Conservation (phyloP, 2,888 invertebrate species). For the Pemphredon lugubris region DNA sequence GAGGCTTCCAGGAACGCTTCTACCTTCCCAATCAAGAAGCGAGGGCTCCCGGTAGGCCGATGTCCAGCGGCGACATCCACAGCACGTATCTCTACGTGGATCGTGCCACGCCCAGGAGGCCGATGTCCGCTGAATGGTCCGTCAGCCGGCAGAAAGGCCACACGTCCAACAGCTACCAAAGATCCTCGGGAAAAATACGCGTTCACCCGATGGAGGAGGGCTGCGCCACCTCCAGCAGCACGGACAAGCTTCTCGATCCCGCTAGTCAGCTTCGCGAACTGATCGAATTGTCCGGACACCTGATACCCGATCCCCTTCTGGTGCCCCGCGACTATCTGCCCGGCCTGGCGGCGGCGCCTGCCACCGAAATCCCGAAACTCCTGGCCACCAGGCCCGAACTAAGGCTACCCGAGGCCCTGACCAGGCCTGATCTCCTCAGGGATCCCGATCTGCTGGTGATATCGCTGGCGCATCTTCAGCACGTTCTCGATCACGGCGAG, state of each 20-base stretch:
- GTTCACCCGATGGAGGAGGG: constrained; percentile 33
- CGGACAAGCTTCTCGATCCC: constrained; percentile 80
- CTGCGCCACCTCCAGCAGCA: constrained; percentile 58
- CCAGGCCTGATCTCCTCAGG: constrained; percentile 87
- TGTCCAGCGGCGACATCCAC: constrained; percentile 64
- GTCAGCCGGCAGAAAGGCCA: constrained; percentile 33
- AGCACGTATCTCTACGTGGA: constrained; percentile 56
- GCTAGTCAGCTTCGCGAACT: constrained; percentile 88
- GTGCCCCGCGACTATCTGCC: constrained; percentile 90
- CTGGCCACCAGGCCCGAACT: constrained; percentile 88
- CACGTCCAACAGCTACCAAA: constrained; percentile 42
- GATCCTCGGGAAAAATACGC: constrained; percentile 16
- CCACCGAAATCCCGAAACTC: constrained; percentile 89
- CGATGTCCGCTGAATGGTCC: constrained; percentile 65
- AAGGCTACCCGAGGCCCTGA: constrained; percentile 88
- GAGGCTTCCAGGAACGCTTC: constrained; percentile 45
- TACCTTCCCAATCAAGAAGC: constrained; percentile 40
- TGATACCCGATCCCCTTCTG: constrained; percentile 91
- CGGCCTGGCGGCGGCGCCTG: constrained; percentile 87
- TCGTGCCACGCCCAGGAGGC: constrained; percentile 58
- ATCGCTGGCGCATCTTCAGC: constrained; percentile 87
- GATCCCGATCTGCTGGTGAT: constrained; percentile 91
- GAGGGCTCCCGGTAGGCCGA: constrained; percentile 45
- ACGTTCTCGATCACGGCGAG: constrained; percentile 76
- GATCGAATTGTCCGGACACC: constrained; percentile 85